Percentiles rank a stretch among this genome's conserved stretches.
Conservation (phyloP, 2,888 invertebrate genomes). For the Dynastes tityus region DNA sequence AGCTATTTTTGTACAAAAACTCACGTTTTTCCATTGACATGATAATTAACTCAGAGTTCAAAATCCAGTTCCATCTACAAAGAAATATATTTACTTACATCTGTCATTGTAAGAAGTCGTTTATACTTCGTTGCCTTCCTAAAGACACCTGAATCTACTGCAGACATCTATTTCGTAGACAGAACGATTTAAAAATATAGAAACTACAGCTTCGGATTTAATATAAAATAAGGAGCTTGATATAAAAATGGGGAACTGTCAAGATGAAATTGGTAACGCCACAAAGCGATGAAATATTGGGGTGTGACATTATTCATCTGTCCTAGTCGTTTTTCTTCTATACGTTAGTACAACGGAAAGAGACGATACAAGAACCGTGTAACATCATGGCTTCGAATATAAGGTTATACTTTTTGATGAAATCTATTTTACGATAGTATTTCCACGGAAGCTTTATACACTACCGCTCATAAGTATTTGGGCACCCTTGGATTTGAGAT, state of each 20-base stretch:
- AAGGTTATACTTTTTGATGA: slow-evolving; percentile 7
- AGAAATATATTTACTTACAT: too few species aligned
- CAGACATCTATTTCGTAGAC: too few species aligned
- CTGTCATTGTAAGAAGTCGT: too few species aligned
- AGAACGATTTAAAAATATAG: neutral
- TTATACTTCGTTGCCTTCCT: too few species aligned
- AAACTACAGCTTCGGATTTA: neutral
- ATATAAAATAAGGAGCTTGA: slow-evolving; percentile 11
- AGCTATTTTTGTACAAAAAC: too few species aligned
- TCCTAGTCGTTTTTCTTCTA: slow-evolving; percentile 6
- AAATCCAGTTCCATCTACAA: too few species aligned
- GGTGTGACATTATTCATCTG: slow-evolving; percentile 13
- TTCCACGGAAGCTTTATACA: neutral
- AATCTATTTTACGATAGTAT: slow-evolving; percentile 14
- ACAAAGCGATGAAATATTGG: slow-evolving; percentile 5
- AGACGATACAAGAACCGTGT: neutral
- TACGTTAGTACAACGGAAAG: neutral
- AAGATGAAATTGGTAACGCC: slow-evolving; percentile 16
- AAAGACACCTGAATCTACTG: too few species aligned
- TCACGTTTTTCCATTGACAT: too few species aligned
- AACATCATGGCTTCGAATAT: neutral
- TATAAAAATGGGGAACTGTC: neutral
- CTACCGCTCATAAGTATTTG: too few species aligned
- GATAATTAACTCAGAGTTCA: too few species aligned
- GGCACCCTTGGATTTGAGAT: too few species aligned